These are phyloP conservation scores for Scartelaos histophorus DNA, from an alignment of 2,113 vertebrate genomes.

Conservation along the genomic window DNA sequence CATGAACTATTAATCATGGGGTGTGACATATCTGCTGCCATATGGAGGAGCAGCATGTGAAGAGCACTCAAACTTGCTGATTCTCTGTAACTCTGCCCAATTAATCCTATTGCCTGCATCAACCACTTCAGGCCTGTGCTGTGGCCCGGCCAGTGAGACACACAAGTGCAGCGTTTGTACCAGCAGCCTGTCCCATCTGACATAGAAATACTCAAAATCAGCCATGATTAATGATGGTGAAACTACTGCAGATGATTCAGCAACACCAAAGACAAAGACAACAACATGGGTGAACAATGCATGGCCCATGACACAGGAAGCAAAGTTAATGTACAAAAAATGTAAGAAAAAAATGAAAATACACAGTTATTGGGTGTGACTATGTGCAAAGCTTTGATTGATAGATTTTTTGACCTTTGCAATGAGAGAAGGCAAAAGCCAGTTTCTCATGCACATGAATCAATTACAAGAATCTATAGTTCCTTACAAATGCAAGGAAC, in stretches of 20 bases:
- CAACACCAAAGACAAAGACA: conserved; percentile 78
- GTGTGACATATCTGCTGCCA: conserved; percentile 93
- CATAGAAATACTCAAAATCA: conserved; percentile 85
- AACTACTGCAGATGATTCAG: conserved; percentile 86
- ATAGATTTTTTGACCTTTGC: conserved; percentile 68
- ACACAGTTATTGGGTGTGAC: conserved; percentile 28
- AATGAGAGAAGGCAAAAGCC: conserved; percentile 69
- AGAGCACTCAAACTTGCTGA: conserved; percentile 93
- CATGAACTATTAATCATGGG: conserved; percentile 94
- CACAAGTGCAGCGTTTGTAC: conserved; percentile 85
- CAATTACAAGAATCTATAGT: conserved; percentile 66
- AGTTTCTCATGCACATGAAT: conserved; percentile 74
- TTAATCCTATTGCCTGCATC: conserved; percentile 94
- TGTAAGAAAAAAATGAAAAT: neutral
- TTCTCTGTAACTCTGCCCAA: conserved; percentile 93
- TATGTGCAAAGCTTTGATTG: conserved; percentile 56
- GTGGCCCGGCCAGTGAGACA: conserved; percentile 80
- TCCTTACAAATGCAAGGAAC: neutral
- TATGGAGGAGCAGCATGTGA: conserved; percentile 97
- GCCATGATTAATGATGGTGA: conserved; percentile 90
- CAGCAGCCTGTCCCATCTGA: conserved; percentile 85
- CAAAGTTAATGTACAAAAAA: neutral
- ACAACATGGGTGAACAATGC: neutral
- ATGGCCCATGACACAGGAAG: neutral
- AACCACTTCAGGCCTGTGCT: conserved; percentile 83